Conservation (phyloP, 2,797 vertebrate genomes). For the Sebastiscus albofasciatus region DNA sequence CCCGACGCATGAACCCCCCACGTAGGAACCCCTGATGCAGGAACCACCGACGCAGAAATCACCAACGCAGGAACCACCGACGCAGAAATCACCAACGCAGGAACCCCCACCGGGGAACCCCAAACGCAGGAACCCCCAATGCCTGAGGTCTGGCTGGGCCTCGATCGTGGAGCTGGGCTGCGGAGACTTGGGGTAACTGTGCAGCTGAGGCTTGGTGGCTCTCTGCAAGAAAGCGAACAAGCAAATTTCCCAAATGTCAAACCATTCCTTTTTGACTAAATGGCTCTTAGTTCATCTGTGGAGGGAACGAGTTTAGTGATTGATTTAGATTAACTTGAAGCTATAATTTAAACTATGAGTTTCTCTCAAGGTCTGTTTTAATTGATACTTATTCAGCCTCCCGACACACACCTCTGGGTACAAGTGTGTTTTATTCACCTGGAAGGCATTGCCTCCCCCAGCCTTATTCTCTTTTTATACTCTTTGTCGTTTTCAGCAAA, state of each 20-base stretch:
- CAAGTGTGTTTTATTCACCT: slow-evolving; percentile 1
- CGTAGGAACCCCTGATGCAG: no score
- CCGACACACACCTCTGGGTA: background rate
- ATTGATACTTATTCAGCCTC: background rate
- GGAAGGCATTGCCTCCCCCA: background rate
- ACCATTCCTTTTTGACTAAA: background rate
- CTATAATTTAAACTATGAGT: background rate
- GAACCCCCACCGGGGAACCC: no score
- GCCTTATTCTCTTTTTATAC: slow-evolving; percentile 1
- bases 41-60: no score
- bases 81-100: no score
- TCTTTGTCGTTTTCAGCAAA: slow-evolving; percentile 5
- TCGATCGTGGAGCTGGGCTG: background rate
- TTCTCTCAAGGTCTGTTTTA: background rate
- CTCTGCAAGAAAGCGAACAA: background rate
- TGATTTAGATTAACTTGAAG: background rate
- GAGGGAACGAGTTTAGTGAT: background rate
- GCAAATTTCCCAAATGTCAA: background rate
- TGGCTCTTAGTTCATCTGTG: background rate
- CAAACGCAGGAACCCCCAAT: no score
- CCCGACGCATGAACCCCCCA: no score
- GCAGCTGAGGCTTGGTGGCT: background rate
- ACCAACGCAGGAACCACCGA: no score
- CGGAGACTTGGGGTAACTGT: background rate
- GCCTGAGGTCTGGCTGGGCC: background rate